These are phyloP conservation scores for Siderastrea radians DNA, from an alignment of 92 coral and sea anemone genomes.

Conservation along the genomic window DNA sequence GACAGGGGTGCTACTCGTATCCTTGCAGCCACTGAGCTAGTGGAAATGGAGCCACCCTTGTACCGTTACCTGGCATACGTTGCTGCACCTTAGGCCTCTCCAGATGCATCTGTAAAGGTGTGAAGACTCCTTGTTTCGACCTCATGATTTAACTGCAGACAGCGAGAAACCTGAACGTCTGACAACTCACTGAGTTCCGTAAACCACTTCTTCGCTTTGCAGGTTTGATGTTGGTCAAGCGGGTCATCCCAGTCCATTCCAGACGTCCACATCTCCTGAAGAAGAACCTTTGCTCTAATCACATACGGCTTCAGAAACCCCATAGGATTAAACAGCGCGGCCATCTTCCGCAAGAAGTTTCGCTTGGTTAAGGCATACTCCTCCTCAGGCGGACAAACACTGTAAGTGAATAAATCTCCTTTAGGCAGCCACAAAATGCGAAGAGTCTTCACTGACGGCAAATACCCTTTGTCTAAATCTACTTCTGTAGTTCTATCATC, in stretches of 20 bases:
- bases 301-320: constrained; percentile 61
- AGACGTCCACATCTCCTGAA: constrained; percentile 63
- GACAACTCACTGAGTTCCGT: not conserved
- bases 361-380: constrained; percentile 46
- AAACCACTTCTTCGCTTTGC: not conserved
- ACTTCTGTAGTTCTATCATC: not conserved
- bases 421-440: not conserved
- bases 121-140: not conserved
- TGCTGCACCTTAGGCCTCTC: constrained; percentile 60
- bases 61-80: constrained; percentile 44
- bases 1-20: constrained; percentile 59
- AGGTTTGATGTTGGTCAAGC: constrained; percentile 24
- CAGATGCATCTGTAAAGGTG: constrained; percentile 56
- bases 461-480: not conserved
- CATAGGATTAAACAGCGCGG: constrained; percentile 56
- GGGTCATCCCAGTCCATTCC: constrained; percentile 77
- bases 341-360: constrained; percentile 55
- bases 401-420: not conserved
- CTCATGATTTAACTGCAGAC: too few relatives aligned
- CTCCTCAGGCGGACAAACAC: not conserved
- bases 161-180: not conserved
- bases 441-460: constrained; percentile 33
- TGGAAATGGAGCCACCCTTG: constrained; percentile 16
- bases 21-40: constrained; percentile 34
- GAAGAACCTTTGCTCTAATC: constrained; percentile 59